Evolutionary conservation across 2,113 vertebrate species (phyloP).

Genomic region (Columba livia): DNA sequence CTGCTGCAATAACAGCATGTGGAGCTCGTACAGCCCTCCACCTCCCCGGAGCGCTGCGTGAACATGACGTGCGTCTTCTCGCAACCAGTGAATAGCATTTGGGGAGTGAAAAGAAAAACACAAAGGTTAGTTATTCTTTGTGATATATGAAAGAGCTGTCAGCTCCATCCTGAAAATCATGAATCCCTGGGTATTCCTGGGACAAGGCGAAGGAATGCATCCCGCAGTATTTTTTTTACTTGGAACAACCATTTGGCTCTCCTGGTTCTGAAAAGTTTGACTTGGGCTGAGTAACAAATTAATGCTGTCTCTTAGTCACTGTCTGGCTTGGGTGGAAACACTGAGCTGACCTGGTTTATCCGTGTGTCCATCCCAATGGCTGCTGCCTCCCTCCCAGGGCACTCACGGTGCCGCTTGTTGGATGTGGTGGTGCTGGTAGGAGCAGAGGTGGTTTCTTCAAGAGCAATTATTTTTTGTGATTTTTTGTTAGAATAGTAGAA

Average conservation of each 20-base stretch:
- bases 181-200: conserved; percentile 19
- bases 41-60: not conserved
- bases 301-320: conserved; percentile 40
- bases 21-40: not conserved
- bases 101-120: conserved; percentile 1
- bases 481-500: not conserved
- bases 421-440: not conserved
- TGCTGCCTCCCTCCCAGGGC: not conserved
- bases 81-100: not conserved
- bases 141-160: conserved; percentile 30
- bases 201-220: not conserved
- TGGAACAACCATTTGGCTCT: conserved; percentile 35
- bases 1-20: not conserved
- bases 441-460: not conserved
- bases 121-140: conserved; percentile 4
- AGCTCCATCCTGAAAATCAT: conserved; percentile 2
- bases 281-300: conserved; percentile 6
- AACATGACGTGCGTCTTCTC: not conserved
- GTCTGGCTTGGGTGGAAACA: conserved; percentile 34
- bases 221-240: conserved; percentile 1
- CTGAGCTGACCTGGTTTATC: conserved; percentile 43
- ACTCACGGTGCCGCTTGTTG: not conserved
- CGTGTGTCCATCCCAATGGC: not conserved
- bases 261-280: conserved; percentile 16
- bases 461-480: not conserved